Percentiles rank a stretch among this genome's conserved stretches.
Conservation (phyloP, 2,113 vertebrate species). For the Apus apus region DNA sequence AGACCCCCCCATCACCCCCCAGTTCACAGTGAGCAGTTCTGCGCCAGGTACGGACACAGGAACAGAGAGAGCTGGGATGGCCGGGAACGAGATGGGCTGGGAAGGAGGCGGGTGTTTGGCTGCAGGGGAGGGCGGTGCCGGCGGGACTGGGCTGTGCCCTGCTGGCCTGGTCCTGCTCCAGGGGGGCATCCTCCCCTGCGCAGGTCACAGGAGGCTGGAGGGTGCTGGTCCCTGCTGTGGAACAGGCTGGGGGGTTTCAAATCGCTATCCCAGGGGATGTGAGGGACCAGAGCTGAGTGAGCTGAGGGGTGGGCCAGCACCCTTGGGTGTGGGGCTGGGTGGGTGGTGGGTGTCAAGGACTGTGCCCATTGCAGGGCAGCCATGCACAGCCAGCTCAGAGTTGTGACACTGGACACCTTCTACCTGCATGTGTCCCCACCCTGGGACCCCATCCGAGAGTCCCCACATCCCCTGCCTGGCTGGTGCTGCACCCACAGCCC, state of each 20-base stretch:
- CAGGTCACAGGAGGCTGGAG: not conserved
- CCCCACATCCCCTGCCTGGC: not conserved
- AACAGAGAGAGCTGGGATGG: not conserved
- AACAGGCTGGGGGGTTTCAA: not conserved
- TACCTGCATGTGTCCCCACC: not conserved
- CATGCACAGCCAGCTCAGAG: rapidly evolving
- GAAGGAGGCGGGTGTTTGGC: not conserved
- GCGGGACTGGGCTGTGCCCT: not conserved
- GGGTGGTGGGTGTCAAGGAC: not conserved
- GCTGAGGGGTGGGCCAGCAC: not conserved
- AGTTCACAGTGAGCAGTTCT: not conserved
- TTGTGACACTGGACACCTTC: not conserved
- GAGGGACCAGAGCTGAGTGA: not conserved
- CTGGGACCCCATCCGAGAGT: not conserved
- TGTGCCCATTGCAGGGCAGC: not conserved
- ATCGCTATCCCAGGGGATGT: rapidly evolving
- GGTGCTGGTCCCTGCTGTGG: not conserved
- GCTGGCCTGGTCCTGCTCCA: not conserved
- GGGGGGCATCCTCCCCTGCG: not conserved
- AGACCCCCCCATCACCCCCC: too few species aligned
- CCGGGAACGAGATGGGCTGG: not conserved
- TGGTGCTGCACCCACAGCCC: not conserved
- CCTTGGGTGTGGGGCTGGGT: not conserved
- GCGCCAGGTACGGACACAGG: slow-evolving; percentile 3
- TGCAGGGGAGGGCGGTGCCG: not conserved